A percentile compares a stretch with the other conserved stretches of the same genome.
phyloP scores from a whole-genome alignment of 2,888 invertebrate genomes.

The Rhagium mordax region DNA sequence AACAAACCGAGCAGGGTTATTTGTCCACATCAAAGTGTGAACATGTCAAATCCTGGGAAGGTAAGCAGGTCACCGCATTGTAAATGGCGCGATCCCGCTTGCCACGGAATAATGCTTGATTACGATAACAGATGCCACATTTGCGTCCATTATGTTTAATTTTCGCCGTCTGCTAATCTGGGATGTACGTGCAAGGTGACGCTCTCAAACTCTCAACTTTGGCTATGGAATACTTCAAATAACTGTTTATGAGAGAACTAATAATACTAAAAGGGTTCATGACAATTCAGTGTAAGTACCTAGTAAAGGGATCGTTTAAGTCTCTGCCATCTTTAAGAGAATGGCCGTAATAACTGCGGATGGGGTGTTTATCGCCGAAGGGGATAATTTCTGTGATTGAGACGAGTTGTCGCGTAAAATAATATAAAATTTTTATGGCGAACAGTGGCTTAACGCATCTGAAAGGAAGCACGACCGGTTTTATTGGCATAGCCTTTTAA shows the following conservation, averaged over 20 bases:
- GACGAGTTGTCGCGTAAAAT: background rate
- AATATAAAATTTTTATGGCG: background rate
- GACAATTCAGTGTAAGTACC: constrained; percentile 19
- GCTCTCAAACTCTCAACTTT: constrained; percentile 25
- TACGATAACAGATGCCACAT: constrained; percentile 37
- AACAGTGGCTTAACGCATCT: background rate
- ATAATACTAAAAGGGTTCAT: constrained; percentile 37
- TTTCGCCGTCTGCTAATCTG: constrained; percentile 32
- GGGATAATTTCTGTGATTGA: constrained; percentile 13
- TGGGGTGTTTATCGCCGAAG: constrained; percentile 6
- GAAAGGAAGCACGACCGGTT: background rate
- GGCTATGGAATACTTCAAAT: constrained; percentile 19
- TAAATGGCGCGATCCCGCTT: constrained; percentile 13
- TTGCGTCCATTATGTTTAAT: constrained; percentile 40
- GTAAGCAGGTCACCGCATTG: constrained; percentile 7
- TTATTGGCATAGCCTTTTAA: background rate
- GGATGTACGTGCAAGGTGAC: constrained; percentile 36
- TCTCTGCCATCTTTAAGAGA: constrained; percentile 1
- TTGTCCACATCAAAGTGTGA: constrained; percentile 7
- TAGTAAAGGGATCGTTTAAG: background rate
- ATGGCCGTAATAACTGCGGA: background rate
- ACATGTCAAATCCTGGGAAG: constrained; percentile 1
- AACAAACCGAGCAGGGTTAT: background rate
- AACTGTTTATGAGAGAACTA: constrained; percentile 33
- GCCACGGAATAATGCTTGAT: constrained; percentile 16